Base-by-base conservation (phyloP, 2,797 vertebrate genomes). In the Esox lucius region DNA sequence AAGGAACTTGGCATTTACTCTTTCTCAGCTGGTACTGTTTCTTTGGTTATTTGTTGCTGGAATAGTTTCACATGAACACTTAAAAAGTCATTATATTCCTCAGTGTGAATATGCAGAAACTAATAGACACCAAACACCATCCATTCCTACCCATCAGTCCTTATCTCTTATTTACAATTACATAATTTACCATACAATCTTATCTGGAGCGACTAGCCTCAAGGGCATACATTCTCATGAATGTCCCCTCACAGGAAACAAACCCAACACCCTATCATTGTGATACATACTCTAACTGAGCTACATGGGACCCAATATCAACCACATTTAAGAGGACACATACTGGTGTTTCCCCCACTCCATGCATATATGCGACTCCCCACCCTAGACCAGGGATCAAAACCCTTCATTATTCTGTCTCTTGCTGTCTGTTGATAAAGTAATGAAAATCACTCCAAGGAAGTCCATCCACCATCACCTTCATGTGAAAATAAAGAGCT, bases 41-140 rank as follows among this genome's bases (percentile, higher is more conserved):
- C 78, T 86, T 89, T 75, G 74, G 33, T 70, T 87, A 88, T 87
- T 87, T 89, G 89, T 88, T 89, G 79, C 77, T 46, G 48, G 22
- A 24, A 51, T 61, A 72, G 79, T 71, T 87, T 84, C 84, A 67
- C 76, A 59, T 71, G 31, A 42, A 8, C 73, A 39, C 70, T 28
- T 88, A 24, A 22, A 51, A 26, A 53, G 22, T 31, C 1, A 28
- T 33, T 28, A 48, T 51, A 26, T 17, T 48, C 13, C 26, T 31
- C 12, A 13, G 42, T 46, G 42, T 7, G 2, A 28, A 13, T 48
- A 71, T 8, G 64, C 15, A 31, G 28, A 31, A 42, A 65, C 28
- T 12, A 46, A 53, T 33, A 77, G 16, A 26, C 56, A 59, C 56
- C n/a, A 77, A 19, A 26, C n/a, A 24, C 56, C 56, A 24, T 22